Conservation (phyloP, 2,797 vertebrate genomes). For the Diplodus puntazzo region DNA sequence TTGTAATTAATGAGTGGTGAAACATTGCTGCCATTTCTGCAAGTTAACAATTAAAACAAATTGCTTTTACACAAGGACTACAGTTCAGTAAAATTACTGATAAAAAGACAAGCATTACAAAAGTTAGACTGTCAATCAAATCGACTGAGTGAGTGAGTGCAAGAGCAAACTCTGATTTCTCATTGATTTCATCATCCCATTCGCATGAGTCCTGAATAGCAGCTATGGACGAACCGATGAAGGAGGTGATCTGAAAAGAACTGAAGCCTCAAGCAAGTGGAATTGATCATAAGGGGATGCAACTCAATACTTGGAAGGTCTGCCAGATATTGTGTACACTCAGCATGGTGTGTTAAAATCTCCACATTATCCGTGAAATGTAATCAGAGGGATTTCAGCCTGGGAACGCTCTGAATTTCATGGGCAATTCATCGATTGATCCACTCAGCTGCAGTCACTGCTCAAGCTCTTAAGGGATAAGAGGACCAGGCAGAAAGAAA, state of each 20-base stretch:
- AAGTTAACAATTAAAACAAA: too few species aligned
- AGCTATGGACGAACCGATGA: constrained; percentile 11
- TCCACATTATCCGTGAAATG: constrained; percentile 33
- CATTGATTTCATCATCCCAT: constrained; percentile 7
- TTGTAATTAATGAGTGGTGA: too few species aligned
- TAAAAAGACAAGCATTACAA: too few species aligned
- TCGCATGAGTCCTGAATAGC: constrained; percentile 9
- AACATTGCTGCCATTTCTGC: too few species aligned
- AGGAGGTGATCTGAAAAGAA: constrained; percentile 9
- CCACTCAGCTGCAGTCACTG: constrained; percentile 38
- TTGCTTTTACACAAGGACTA: too few species aligned
- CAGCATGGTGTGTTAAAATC: background rate
- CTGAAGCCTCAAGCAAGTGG: background rate
- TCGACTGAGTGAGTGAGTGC: background rate
- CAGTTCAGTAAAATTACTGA: too few species aligned
- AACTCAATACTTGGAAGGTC: constrained; percentile 31
- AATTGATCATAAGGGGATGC: constrained; percentile 14
- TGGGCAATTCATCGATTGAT: constrained; percentile 45
- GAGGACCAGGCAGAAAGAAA: constrained; percentile 26
- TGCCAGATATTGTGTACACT: constrained; percentile 19
- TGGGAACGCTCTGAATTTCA: constrained; percentile 44
- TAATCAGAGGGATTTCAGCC: constrained; percentile 45
- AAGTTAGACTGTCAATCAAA: background rate
- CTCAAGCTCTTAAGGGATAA: constrained; percentile 40
- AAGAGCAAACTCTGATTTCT: background rate